Conservation (phyloP, 30 jellyfish, hydroid and myxozoan species). For the Turritopsis dohrnii region DNA sequence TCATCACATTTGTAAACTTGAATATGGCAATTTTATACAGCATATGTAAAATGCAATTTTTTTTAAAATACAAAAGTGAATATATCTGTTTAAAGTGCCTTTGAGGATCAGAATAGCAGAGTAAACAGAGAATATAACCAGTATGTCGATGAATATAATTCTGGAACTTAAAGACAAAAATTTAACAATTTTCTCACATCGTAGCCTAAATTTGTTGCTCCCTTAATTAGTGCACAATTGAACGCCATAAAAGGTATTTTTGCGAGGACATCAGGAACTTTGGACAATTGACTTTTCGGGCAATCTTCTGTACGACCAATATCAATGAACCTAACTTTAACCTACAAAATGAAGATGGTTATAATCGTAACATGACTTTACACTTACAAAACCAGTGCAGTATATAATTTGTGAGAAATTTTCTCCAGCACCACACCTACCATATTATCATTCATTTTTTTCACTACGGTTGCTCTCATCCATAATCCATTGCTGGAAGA, state of each 20-base stretch:
- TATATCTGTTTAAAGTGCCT: no score
- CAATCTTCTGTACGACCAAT: slow-evolving; percentile 22
- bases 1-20: no score
- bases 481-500: slow-evolving; percentile 13
- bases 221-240: slow-evolving; percentile 11
- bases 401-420: no score
- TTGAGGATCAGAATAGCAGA: no score
- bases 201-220: slow-evolving; percentile 9
- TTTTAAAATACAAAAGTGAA: no score
- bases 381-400: no score
- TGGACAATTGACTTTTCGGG: slow-evolving; percentile 15
- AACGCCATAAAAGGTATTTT: slow-evolving; percentile 34
- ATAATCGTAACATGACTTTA: no score
- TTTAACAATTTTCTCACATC: slow-evolving; percentile 13
- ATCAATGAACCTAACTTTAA: slow-evolving; percentile 24
- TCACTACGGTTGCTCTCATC: slow-evolving; percentile 26
- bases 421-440: slow-evolving; percentile 3
- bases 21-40: no score
- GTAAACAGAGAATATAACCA: no score
- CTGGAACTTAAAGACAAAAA: neutral
- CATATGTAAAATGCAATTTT: no score
- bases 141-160: neutral
- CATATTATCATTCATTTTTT: neutral
- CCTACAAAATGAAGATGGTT: neutral
- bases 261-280: slow-evolving; percentile 28